Percentiles rank a stretch among this genome's conserved stretches.
phyloP scores from a whole-genome alignment of 1,140 invertebrate genomes.

The Maconellicoccus hirsutus region DNA sequence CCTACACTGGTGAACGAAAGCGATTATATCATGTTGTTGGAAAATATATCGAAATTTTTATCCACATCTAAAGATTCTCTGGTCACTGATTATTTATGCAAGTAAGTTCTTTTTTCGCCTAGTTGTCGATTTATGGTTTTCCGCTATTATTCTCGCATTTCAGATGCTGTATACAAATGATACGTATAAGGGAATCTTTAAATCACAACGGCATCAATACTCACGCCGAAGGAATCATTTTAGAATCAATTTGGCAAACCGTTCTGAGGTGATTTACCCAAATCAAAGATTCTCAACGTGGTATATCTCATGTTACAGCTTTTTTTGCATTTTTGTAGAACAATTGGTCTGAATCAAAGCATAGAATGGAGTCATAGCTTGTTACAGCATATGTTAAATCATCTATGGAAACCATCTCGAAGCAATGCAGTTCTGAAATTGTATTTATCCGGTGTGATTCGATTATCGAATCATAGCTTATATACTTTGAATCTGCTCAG shows the following conservation, averaged over 20 bases:
- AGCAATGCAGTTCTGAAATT: background rate
- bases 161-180: background rate
- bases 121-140: too few species aligned
- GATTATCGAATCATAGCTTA: background rate
- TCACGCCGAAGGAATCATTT: background rate
- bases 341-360: background rate
- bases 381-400: background rate
- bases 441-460: background rate
- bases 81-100: slow-evolving; percentile 1
- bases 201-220: background rate
- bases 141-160: too few species aligned
- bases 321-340: background rate
- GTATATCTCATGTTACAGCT: too few species aligned
- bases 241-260: background rate
- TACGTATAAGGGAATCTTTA: background rate
- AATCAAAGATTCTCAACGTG: too few species aligned
- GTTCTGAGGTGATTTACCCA: background rate
- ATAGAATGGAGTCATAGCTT: background rate
- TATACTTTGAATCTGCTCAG: background rate
- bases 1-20: background rate
- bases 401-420: background rate
- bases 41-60: background rate
- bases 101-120: background rate
- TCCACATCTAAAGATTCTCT: slow-evolving; percentile 4
- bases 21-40: background rate